Base-by-base conservation (phyloP, 1,140 invertebrate species). In the Drosophila lowei region DNA sequence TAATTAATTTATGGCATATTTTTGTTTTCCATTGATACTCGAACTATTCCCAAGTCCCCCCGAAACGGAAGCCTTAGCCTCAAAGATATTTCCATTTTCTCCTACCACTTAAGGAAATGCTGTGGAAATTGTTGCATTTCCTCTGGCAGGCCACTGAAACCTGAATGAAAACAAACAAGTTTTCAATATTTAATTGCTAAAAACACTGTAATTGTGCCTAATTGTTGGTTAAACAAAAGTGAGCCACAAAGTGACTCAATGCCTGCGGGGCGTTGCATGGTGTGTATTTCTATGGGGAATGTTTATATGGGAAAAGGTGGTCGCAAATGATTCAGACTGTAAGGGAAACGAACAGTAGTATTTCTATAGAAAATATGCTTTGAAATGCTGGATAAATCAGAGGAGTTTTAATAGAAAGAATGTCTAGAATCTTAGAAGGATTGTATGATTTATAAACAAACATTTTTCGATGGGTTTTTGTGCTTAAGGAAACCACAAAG, bases 181-280 rank as follows among this genome's bases (percentile, higher is more conserved):
- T 85, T 86, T 66, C 61, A 80, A 77, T 80, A 86, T 86, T 77
- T 77, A 85, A 85, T 85, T 85, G 77, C 67, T 57, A 44, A 60
- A 13, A 38, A 13, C 23, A 86, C 79, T 73, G 71, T 77, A 86
- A 81, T 85, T 81, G 77, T 80, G 65, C 62, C 72, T 88, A 86
- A 85, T 85, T 77, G 81, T 77, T 86, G 81, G 77, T 64, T 74
- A 77, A 85, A 80, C 79, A 65, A 50, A 58, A 62, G 52, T 57
- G 47, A 65, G 46, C 53, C 66, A 59, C 59, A 48, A 54, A 52
- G 42, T 84, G 80, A 68, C 63, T 70, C 77, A 85, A 79, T 77
- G 53, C 67, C 62, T 46, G 54, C 38, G 65, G 34, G 65, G 65
- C 65, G 63, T 68, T 68, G 48, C 63, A 43, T 68, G 67, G 47